These are phyloP conservation scores for Dufourea novaeangliae DNA, from an alignment of 1,140 invertebrate genomes.

Conservation along the genomic window DNA sequence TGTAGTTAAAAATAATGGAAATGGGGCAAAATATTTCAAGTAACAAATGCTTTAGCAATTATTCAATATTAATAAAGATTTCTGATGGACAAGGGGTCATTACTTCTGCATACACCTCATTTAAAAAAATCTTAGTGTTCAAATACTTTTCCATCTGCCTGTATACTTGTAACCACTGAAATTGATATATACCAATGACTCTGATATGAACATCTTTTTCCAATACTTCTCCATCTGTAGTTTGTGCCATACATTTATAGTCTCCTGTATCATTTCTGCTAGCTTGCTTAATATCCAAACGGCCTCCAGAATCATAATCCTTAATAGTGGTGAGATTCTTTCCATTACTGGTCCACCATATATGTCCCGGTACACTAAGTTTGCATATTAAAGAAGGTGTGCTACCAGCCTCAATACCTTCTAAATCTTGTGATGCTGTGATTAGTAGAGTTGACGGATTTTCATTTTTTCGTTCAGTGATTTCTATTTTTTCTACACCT, in stretches of 20 bases:
- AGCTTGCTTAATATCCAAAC: conserved; percentile 80
- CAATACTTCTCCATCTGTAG: conserved; percentile 70
- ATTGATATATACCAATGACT: conserved; percentile 73
- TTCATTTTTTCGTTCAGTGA: conserved; percentile 49
- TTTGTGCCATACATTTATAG: conserved; percentile 81
- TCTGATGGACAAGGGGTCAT: too few relatives aligned
- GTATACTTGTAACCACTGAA: background rate
- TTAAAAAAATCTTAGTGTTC: too few relatives aligned
- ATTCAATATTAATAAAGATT: too few relatives aligned
- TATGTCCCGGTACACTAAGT: conserved; percentile 67
- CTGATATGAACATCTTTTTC: conserved; percentile 75
- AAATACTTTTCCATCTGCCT: too few relatives aligned
- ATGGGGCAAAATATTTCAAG: too few relatives aligned
- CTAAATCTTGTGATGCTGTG: conserved; percentile 71
- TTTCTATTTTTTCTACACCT: conserved; percentile 65
- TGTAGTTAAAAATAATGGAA: too few relatives aligned
- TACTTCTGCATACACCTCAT: too few relatives aligned
- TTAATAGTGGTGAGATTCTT: conserved; percentile 77
- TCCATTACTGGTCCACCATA: conserved; percentile 75
- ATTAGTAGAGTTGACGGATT: conserved; percentile 67
- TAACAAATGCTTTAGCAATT: too few relatives aligned
- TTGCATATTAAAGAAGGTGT: conserved; percentile 76
- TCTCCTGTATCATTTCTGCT: conserved; percentile 82
- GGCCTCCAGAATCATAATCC: conserved; percentile 69
- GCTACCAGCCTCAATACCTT: conserved; percentile 78